A percentile compares a stretch with the other conserved stretches of the same genome.
These are phyloP conservation scores for Callimorpha dominula DNA, from an alignment of 2,888 invertebrate genomes.

Conservation along the genomic window DNA sequence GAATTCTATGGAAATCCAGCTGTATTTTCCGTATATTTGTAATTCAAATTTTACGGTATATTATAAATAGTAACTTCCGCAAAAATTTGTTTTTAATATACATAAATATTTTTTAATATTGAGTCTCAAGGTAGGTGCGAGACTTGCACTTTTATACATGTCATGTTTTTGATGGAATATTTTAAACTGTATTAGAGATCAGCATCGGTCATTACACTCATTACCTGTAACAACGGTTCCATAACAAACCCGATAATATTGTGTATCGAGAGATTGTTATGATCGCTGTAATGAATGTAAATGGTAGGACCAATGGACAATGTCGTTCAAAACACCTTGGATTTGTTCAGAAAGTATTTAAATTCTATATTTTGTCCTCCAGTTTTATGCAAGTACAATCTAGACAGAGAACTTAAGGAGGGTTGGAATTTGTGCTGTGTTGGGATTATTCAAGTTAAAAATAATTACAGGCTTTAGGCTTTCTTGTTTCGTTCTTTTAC, in stretches of 20 bases:
- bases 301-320: slow-evolving; percentile 16
- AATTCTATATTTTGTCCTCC: slow-evolving; percentile 11
- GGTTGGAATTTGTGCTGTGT: background rate
- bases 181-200: background rate
- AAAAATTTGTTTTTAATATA: too few relatives aligned
- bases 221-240: background rate
- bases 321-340: slow-evolving; percentile 15
- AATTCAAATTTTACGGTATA: slow-evolving; percentile 4
- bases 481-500: too few relatives aligned
- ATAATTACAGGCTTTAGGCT: background rate
- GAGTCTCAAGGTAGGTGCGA: too few relatives aligned
- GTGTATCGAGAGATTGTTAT: slow-evolving; percentile 15
- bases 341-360: slow-evolving; percentile 24
- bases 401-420: background rate
- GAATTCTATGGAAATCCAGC: slow-evolving; percentile 2
- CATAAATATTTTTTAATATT: too few relatives aligned
- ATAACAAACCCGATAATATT: slow-evolving; percentile 18
- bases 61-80: too few relatives aligned
- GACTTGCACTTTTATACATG: too few relatives aligned
- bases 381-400: background rate
- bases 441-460: background rate
- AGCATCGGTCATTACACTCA: background rate
- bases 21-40: slow-evolving; percentile 4
- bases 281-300: slow-evolving; percentile 26
- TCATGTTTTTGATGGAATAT: too few relatives aligned